phyloP scores from a whole-genome alignment of 2,888 invertebrate genomes.

The Eutolmus rufibarbis region DNA sequence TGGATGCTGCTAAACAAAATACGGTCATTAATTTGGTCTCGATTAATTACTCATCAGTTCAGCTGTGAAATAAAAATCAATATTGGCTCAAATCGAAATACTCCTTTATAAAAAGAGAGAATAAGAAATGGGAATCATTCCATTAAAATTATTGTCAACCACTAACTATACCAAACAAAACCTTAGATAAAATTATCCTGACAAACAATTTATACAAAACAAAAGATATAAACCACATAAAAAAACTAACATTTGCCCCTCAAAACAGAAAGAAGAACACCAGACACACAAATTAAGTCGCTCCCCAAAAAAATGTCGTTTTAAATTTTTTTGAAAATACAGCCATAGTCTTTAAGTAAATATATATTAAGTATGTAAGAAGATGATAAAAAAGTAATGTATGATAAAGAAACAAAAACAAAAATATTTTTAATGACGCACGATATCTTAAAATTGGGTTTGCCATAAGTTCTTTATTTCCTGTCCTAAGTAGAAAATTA shows the following conservation, averaged over 20 bases:
- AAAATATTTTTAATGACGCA: neutral
- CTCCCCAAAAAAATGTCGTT: neutral
- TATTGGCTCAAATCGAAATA: neutral
- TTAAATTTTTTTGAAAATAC: neutral
- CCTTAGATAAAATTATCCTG: neutral
- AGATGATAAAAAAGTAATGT: slow-evolving; percentile 15
- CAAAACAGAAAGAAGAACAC: neutral
- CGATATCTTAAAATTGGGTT: slow-evolving; percentile 27
- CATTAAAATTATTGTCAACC: neutral
- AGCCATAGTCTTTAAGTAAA: slow-evolving; percentile 19
- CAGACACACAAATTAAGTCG: neutral
- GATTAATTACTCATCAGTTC: neutral
- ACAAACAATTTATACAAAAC: neutral
- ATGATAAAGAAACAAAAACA: slow-evolving; percentile 1
- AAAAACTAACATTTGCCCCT: neutral
- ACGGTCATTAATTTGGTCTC: neutral
- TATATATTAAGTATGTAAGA: slow-evolving; percentile 30
- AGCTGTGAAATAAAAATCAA: neutral
- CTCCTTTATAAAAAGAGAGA: neutral
- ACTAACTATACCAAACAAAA: neutral
- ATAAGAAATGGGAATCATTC: neutral
- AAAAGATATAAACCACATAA: neutral
- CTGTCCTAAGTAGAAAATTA: neutral
- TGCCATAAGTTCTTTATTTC: neutral
- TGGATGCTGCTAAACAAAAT: neutral